Conservation (phyloP, 2,113 vertebrate genomes). For the Psittacara wagleri region DNA sequence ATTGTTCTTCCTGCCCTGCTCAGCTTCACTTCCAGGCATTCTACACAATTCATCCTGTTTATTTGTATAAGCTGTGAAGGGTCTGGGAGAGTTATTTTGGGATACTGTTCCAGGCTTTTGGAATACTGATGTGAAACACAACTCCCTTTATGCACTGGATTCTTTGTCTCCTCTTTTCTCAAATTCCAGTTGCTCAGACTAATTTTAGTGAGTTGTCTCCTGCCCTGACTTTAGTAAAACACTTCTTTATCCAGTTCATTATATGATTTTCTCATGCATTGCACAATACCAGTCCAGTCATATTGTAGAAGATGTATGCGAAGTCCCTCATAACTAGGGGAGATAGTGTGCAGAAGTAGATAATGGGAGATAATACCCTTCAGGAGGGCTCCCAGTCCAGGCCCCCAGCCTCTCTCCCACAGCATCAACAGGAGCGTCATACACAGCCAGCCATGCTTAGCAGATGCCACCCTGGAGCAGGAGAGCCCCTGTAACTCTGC, state of each 20-base stretch:
- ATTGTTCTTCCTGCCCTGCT: not conserved
- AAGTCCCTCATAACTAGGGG: not conserved
- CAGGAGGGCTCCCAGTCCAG: not conserved
- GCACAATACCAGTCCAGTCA: fast-evolving
- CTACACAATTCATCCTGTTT: conserved; percentile 52
- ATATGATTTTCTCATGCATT: not conserved
- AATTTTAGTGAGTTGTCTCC: not conserved
- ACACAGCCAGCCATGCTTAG: not conserved
- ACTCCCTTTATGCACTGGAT: not conserved
- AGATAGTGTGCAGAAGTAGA: not conserved
- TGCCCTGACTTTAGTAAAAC: not conserved
- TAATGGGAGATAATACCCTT: not conserved
- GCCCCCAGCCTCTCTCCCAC: not conserved
- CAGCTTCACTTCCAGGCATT: conserved; percentile 49
- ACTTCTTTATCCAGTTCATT: not conserved
- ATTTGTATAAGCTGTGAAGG: not conserved
- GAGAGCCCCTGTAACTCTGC: not conserved
- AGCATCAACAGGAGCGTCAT: not conserved
- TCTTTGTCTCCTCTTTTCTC: not conserved
- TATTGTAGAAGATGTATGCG: not conserved
- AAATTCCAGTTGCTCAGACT: not conserved
- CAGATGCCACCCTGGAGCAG: not conserved
- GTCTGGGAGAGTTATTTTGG: conserved; percentile 11
- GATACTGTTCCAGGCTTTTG: not conserved
- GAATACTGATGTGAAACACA: not conserved